Evolutionary conservation across 2,888 invertebrate genomes (phyloP).

Genomic region (Harpagoxenus sublaevis): DNA sequence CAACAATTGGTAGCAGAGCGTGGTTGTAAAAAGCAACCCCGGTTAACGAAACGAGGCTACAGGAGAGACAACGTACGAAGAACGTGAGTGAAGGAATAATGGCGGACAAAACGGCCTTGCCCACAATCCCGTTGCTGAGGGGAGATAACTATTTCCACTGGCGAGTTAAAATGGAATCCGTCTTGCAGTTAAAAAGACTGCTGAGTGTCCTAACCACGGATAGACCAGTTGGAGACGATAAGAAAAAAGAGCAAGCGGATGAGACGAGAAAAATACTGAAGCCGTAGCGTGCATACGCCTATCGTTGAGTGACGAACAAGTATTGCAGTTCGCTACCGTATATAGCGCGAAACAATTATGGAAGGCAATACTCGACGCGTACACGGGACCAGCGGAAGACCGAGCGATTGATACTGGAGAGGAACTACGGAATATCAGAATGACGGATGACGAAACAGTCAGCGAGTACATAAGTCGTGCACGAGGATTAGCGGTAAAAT

Average conservation of each 20-base stretch:
- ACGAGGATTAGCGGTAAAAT: not conserved
- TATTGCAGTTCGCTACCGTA: not conserved
- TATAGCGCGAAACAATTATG: not conserved
- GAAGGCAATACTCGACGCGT: not conserved
- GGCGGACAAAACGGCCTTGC: not conserved
- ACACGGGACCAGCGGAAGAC: not conserved
- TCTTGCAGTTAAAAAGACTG: not conserved
- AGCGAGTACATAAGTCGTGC: no score
- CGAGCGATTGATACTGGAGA: no score
- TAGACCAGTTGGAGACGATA: not conserved
- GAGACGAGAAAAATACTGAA: not conserved
- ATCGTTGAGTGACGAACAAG: not conserved
- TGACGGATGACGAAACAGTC: no score
- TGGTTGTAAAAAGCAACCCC: no score
- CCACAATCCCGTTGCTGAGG: not conserved
- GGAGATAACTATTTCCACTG: not conserved
- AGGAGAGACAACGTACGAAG: no score
- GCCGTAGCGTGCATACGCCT: not conserved
- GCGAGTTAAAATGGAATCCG: not conserved
- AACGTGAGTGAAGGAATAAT: not conserved
- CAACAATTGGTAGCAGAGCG: not conserved
- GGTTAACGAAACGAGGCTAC: no score
- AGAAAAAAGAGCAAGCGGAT: not conserved
- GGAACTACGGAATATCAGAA: no score
- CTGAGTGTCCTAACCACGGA: not conserved